These are phyloP conservation scores for Accipiter virgatus DNA, from an alignment of 2,113 vertebrate genomes.

Conservation along the genomic window DNA sequence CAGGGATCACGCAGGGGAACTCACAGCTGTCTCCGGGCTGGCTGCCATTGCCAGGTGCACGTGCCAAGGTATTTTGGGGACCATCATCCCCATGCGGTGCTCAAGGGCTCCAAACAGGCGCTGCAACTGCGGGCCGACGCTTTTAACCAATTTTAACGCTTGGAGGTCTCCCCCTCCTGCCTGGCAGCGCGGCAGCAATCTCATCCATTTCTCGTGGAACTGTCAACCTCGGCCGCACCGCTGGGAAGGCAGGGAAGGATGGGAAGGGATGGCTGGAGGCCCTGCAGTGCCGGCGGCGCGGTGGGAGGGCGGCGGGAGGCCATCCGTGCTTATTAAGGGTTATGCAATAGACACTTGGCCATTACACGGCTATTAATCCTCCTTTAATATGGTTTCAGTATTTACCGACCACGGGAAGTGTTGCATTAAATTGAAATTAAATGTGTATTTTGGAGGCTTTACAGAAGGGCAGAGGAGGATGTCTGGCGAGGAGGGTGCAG, in stretches of 20 bases:
- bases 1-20: neutral
- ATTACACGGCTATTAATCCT: neutral
- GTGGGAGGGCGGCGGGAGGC: neutral
- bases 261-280: neutral
- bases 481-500: neutral
- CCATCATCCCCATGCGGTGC: fast-evolving
- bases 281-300: neutral
- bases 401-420: neutral
- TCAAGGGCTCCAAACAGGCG: neutral
- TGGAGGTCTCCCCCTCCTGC: neutral
- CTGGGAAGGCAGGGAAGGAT: neutral
- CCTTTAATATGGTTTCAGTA: neutral
- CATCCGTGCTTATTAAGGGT: neutral
- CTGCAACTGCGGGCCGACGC: fast-evolving
- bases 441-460: neutral
- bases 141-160: neutral
- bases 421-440: neutral
- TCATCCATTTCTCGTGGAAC: neutral
- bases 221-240: fast-evolving
- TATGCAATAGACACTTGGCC: neutral
- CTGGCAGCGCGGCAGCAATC: neutral
- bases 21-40: neutral
- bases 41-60: neutral
- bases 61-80: neutral
- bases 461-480: neutral